These are phyloP conservation scores for Lithophane socia DNA, from an alignment of 2,888 invertebrate genomes.

Conservation along the genomic window DNA sequence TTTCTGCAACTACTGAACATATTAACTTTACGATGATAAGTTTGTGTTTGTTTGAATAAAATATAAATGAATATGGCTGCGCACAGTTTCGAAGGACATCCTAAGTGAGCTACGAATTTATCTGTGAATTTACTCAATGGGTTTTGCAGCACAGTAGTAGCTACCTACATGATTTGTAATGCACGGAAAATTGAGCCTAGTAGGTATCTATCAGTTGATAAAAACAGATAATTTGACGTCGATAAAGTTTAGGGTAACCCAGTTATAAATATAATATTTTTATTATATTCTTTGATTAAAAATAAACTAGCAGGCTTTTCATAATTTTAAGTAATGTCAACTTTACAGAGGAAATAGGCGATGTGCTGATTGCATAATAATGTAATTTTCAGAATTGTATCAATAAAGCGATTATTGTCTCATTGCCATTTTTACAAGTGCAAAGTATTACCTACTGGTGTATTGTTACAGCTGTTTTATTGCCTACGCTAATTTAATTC, in stretches of 20 bases:
- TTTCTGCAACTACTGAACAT: constrained; percentile 66
- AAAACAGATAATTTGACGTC: constrained; percentile 53
- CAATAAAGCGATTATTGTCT: constrained; percentile 45
- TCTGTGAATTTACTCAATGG: background rate
- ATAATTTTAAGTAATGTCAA: constrained; percentile 11
- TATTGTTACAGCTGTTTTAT: constrained; percentile 62
- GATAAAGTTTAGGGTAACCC: constrained; percentile 53
- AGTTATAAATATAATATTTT: constrained; percentile 27
- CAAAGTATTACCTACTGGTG: constrained; percentile 46
- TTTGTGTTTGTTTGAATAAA: constrained; percentile 38
- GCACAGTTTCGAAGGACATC: constrained; percentile 6
- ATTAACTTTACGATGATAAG: constrained; percentile 55
- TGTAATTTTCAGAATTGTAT: constrained; percentile 42
- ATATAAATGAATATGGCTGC: constrained; percentile 24
- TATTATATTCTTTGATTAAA: constrained; percentile 21
- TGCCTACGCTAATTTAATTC: constrained; percentile 49
- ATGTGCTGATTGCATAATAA: constrained; percentile 22
- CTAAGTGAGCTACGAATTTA: constrained; percentile 3
- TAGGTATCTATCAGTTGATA: constrained; percentile 56
- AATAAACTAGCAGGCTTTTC: constrained; percentile 4
- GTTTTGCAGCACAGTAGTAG: constrained; percentile 7
- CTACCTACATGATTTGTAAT: background rate
- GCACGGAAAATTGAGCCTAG: constrained; percentile 6
- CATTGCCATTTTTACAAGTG: constrained; percentile 46
- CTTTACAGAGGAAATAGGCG: constrained; percentile 24